A percentile compares a stretch with the other conserved stretches of the same genome.
phyloP scores from a whole-genome alignment of 1,140 invertebrate genomes.

The Aricia agestis region DNA sequence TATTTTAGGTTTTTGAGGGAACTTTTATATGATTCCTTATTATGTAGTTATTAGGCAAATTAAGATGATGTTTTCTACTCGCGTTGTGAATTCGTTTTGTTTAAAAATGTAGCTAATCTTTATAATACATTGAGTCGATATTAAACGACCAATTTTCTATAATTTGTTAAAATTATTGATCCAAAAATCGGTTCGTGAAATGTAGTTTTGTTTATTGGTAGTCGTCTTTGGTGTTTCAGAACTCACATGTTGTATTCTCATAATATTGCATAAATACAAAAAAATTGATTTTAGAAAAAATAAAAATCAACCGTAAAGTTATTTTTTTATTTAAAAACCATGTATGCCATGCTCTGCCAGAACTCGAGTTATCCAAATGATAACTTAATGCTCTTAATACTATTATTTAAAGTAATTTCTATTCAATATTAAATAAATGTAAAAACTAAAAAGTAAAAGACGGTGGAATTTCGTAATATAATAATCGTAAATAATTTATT shows the following conservation, averaged over 20 bases:
- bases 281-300: conserved; percentile 10
- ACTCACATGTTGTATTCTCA: conserved; percentile 13
- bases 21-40: not conserved
- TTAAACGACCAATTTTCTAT: not conserved
- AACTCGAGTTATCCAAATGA: too few relatives aligned
- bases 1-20: not conserved
- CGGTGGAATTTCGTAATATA: too few relatives aligned
- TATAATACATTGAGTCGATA: not conserved
- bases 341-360: too few relatives aligned
- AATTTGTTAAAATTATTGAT: not conserved
- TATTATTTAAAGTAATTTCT: too few relatives aligned
- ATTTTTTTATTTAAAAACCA: not conserved
- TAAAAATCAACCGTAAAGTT: not conserved
- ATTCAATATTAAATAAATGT: too few relatives aligned
- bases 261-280: conserved; percentile 11
- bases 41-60: not conserved
- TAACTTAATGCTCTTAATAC: too few relatives aligned
- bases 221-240: not conserved
- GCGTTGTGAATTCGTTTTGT: not conserved
- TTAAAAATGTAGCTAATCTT: not conserved
- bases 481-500: too few relatives aligned
- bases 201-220: not conserved
- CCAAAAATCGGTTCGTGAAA: not conserved
- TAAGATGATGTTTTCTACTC: not conserved
- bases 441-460: too few relatives aligned